Evolutionary conservation across 1,140 invertebrate species (phyloP), one percentile per base, ranked within the genome.

Genomic region (Penaeus japonicus): DNA sequence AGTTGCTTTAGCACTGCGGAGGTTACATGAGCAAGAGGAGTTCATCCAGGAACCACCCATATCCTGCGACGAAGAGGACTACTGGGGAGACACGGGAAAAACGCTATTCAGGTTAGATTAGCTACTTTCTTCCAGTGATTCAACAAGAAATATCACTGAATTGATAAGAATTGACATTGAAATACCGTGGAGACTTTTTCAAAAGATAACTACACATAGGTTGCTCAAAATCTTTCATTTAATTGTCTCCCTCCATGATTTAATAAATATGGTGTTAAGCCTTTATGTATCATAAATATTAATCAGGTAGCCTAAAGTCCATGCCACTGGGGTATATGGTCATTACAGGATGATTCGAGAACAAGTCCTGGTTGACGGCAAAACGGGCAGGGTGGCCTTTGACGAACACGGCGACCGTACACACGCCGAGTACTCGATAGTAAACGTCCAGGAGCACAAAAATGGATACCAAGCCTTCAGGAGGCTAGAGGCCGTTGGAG

Each of bases 361-460:
- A 89, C 93, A 94, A 90, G 92, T 94, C 32, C 91, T 96, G 32
- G 91, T 94, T 2, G 94, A 95, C 91, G 97, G 97, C 1, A 94
- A 94, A 22, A 98, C 97, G 0, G 97, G 97, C 1, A 95, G 96
- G 93, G 96, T 98, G 0, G 96, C 96, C 0, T 99, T 99, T 92
- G 97, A 98, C 92, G 96, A 97, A 91, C 97, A 97, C 92, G 98
- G 98, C 0, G 98, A 99, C 92, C 94, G 98, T 85, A 96, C 97
- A 54, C 96, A 96, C 92, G 97, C 97, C 0, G 96, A 98, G 91
- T 99, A 99, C 92, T 96, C 98, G 90, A 95, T 99, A 90, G 95
- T 98, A 35, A 99, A 99, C 92, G 95, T 98, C 24, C 94, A 95
- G 30, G 47, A 47, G 1, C 15, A 39, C 2, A 30, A 62, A n/a